These are phyloP conservation scores for Hemithea aestivaria DNA, from an alignment of 2,888 invertebrate genomes.

Conservation along the genomic window DNA sequence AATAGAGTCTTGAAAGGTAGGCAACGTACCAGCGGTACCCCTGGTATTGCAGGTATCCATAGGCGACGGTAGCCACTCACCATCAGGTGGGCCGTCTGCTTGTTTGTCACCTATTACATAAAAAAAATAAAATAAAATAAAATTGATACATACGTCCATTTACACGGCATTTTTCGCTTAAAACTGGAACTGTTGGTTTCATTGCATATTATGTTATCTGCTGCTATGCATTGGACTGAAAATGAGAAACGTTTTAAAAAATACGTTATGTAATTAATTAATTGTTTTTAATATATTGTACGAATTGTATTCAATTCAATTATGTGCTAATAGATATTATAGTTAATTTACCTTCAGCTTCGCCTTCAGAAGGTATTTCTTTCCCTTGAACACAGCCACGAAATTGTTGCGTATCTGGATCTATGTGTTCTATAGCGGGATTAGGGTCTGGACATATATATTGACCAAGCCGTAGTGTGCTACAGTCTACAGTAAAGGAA, in stretches of 20 bases:
- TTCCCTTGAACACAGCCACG: constrained; percentile 83
- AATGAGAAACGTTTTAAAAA: too few species aligned
- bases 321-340: too few species aligned
- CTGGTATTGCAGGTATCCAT: too few species aligned
- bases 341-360: constrained; percentile 83
- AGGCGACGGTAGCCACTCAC: too few species aligned
- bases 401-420: constrained; percentile 93
- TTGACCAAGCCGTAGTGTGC: constrained; percentile 86
- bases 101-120: not conserved
- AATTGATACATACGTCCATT: constrained; percentile 91
- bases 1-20: too few species aligned
- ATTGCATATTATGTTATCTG: constrained; percentile 89
- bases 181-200: constrained; percentile 90
- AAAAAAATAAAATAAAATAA: not conserved
- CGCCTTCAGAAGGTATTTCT: constrained; percentile 81
- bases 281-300: too few species aligned
- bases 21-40: too few species aligned
- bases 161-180: constrained; percentile 89
- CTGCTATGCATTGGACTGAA: constrained; percentile 89
- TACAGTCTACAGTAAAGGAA: constrained; percentile 80
- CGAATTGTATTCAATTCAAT: too few species aligned
- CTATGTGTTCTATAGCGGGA: constrained; percentile 86
- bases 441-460: constrained; percentile 91
- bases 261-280: too few species aligned
- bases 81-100: too few species aligned